Evolutionary conservation across 2,888 invertebrate species (phyloP), one percentile per base, ranked within the genome.

Genomic region (Epiperipatus broadwayi): DNA sequence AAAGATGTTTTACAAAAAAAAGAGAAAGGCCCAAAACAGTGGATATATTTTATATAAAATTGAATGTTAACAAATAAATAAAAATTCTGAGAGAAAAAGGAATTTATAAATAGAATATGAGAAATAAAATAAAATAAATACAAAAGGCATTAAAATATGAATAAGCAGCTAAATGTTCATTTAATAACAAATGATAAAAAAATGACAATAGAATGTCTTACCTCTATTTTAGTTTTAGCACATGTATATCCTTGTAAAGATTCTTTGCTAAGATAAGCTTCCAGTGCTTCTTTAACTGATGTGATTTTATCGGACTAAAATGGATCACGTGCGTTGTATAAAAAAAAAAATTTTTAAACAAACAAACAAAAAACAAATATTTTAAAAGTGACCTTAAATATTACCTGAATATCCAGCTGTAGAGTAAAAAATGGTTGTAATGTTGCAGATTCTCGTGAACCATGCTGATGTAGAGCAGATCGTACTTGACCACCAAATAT

Each of bases 341-440:
- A 21, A 12, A 4, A 35, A 35, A 18, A 20, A 22, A n/a, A 21
- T 7, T 35, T 25, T 20, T 25, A 19, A 35, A 20, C 10, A 10
- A n/a, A 32, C 15, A 2, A 25, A 20, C 19, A 35, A 19, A 18
- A 35, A 35, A 25, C n/a, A n/a, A 12, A n/a, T 10, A n/a, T n/a
- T 35, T 28, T 19, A 10, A n/a, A 10, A 25, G 10, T 10, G 8
- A 12, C 15, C 12, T 18, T 10, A 19, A 10, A 38, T 50, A 53
- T 53, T 56, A 84, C 85, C 70, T 87, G 84, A 49, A 93, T 85
- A 54, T 93, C 87, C 21, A 93, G 69, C 57, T 85, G 89, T 44
- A 93, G 66, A 1, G 89, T 87, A 58, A 89, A 89, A 65, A 93
- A 93, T 1, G 91, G 91, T 59, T 91, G 84, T 46, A 91, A 77